Base-by-base conservation (phyloP, 2,888 invertebrate species). In the Ethmia dodecea region DNA sequence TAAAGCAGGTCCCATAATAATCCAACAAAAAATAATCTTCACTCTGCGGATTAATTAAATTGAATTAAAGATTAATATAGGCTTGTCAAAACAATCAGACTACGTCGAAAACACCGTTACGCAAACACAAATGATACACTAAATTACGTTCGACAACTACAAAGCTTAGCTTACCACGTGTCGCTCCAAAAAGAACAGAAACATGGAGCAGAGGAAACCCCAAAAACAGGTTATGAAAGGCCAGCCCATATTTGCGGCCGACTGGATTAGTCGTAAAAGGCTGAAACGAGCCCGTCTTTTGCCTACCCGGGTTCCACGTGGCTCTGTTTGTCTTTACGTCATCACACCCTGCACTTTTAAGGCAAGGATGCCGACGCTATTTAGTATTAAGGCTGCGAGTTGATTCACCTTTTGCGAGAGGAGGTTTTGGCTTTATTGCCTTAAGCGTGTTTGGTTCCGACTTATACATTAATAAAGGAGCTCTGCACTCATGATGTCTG, bases 191-290 rank as follows among this genome's bases (percentile, higher is more conserved):
- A 22, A 26, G 11, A 26, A 26, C 20, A 13, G 16, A 18, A 28
- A 28, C 13, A 31, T 66, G 73, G 76, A 73, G 68, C 73, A 64
- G 72, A 79, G 83, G 78, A 74, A 80, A 78, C 80, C 83, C 84
- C 83, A 74, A 84, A 86, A 84, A 84, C 84, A 80, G 83, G 84
- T 84, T 86, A 78, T 73, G 73, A 77, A 72, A 77, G 68, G 72
- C 76, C 77, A 64, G 71, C 76, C 84, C 84, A 80, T 78, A 77
- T 81, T 81, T 77, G 65, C 66, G 60, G 62, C 62, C 67, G 73
- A 76, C 78, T 79, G 84, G 80, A 81, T 83, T 81, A 81, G 79
- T 79, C 81, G 79, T 83, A 86, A 83, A 84, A 73, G 84, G 84
- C 73, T 77, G 72, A 80, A 83, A 80, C 84, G 68, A 68, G 76